phyloP scores from a whole-genome alignment of 2,797 vertebrate genomes.

The Carduelis carduelis region DNA sequence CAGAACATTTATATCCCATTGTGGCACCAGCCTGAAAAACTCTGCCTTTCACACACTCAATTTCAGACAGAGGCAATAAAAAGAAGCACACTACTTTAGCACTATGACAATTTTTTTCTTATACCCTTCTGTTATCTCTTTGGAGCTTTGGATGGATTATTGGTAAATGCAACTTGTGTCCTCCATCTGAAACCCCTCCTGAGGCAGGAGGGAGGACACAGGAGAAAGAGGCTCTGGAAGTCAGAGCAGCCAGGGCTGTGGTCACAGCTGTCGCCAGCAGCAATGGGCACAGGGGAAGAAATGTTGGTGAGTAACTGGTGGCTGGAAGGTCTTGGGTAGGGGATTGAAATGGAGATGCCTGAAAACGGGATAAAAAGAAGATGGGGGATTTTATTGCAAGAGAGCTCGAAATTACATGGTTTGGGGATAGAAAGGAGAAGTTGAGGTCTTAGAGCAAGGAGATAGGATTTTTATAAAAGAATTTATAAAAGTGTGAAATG shows the following conservation, averaged over 20 bases:
- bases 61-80: neutral
- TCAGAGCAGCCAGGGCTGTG: neutral
- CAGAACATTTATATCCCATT: neutral
- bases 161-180: neutral
- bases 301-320: neutral
- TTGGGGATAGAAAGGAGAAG: neutral
- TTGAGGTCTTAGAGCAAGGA: neutral
- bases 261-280: neutral
- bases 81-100: neutral
- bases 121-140: neutral
- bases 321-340: neutral
- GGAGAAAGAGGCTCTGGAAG: neutral
- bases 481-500: too few relatives aligned
- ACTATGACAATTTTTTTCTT: neutral
- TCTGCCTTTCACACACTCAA: rapidly evolving
- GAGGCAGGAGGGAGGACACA: neutral
- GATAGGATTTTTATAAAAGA: neutral
- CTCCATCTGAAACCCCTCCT: neutral
- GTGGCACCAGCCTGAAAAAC: neutral
- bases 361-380: neutral
- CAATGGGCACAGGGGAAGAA: neutral
- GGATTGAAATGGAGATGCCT: neutral
- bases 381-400: neutral
- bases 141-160: neutral
- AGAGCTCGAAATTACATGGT: neutral